Conservation (phyloP, 2,888 invertebrate genomes). For the Parapristionchus giblindavisi region DNA sequence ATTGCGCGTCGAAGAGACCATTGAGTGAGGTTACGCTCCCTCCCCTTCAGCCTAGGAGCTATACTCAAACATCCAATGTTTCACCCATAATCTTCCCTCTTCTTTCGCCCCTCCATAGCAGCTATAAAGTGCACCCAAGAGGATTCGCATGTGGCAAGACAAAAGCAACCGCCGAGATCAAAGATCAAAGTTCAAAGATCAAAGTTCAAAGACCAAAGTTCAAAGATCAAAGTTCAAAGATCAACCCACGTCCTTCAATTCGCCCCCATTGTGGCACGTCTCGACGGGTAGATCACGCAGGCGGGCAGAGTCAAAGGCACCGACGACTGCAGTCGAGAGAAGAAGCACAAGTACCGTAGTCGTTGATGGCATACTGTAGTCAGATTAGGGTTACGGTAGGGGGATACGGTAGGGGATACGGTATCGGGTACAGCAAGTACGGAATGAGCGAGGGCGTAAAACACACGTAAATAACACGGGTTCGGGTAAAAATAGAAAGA, state of each 20-base stretch:
- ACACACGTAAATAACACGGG: neutral
- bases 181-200: neutral
- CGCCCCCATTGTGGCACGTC: slow-evolving; percentile 20
- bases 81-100: too few relatives aligned
- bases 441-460: neutral
- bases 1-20: too few relatives aligned
- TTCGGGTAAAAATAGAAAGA: neutral
- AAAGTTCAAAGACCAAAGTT: slow-evolving; percentile 24
- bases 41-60: too few relatives aligned
- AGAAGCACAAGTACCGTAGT: slow-evolving; percentile 23
- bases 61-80: too few relatives aligned
- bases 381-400: neutral
- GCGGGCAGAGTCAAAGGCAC: neutral
- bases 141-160: neutral
- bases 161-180: neutral
- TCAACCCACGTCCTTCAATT: slow-evolving; percentile 13
- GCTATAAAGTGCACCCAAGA: neutral
- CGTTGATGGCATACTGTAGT: slow-evolving; percentile 25
- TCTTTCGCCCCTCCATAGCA: too few relatives aligned
- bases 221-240: slow-evolving; percentile 7
- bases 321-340: neutral
- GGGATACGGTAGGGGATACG: neutral
- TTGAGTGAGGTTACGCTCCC: too few relatives aligned
- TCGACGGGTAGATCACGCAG: slow-evolving; percentile 29
- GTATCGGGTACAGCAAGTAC: too few relatives aligned